Conservation (phyloP, 2,113 vertebrate genomes). For the Lepus europaeus region DNA sequence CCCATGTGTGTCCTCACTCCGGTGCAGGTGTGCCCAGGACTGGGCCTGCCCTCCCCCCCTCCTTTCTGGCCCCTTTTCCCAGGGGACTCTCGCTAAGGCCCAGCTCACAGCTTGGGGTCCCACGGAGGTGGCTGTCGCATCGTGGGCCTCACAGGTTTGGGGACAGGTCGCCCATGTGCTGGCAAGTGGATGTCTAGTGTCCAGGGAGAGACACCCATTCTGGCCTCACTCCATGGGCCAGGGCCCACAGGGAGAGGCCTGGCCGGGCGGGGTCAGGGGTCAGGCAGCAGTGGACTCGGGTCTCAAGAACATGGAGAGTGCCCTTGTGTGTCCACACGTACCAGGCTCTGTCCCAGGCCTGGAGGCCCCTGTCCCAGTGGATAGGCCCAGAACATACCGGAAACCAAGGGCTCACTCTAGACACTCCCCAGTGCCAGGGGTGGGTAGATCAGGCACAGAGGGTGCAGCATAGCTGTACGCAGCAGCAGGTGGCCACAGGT, state of each 20-base stretch:
- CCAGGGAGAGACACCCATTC: background rate
- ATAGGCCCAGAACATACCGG: fast-evolving
- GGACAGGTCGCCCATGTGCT: fast-evolving
- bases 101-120: background rate
- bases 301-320: background rate
- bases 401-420: background rate
- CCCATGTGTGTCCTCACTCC: background rate
- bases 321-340: background rate
- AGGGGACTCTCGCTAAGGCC: background rate
- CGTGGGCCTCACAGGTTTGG: background rate
- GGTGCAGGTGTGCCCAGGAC: background rate
- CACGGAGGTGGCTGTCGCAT: no score
- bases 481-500: background rate
- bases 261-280: background rate
- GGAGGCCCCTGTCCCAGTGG: fast-evolving
- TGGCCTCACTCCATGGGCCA: background rate
- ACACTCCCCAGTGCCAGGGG: fast-evolving
- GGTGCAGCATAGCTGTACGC: background rate
- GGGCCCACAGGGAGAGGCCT: background rate
- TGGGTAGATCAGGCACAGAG: fast-evolving
- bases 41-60: background rate
- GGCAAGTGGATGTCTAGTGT: background rate
- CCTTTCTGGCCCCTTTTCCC: background rate
- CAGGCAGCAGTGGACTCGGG: background rate
- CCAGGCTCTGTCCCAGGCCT: background rate